Percentiles rank a stretch among this genome's conserved stretches.
Conservation (phyloP, 2,888 invertebrate genomes). For the Muschampia plurimacula region DNA sequence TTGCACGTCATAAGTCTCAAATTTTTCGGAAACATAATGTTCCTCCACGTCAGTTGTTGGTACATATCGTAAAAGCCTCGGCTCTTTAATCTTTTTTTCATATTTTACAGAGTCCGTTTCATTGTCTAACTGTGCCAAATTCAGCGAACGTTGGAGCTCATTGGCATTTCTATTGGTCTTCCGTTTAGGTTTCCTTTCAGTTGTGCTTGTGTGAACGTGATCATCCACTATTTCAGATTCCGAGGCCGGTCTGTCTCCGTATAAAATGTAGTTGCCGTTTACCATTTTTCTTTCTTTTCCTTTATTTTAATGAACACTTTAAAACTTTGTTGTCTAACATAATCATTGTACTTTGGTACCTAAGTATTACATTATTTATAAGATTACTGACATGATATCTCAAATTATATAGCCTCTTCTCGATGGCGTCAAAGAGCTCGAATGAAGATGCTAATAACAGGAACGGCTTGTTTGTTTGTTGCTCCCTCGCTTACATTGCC, state of each 20-base stretch:
- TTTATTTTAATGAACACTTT: conserved; percentile 15
- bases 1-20: conserved; percentile 76
- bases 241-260: conserved; percentile 75
- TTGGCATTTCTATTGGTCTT: conserved; percentile 69
- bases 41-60: conserved; percentile 76
- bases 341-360: conserved; percentile 17
- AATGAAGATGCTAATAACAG: conserved; percentile 57
- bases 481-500: conserved; percentile 51
- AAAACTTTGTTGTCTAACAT: conserved; percentile 6
- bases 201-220: conserved; percentile 70
- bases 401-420: conserved; percentile 14
- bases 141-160: conserved; percentile 70
- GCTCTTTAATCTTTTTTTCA: conserved; percentile 78
- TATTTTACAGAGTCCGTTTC: conserved; percentile 78
- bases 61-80: conserved; percentile 72
- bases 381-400: not conserved
- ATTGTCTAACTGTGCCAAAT: conserved; percentile 72
- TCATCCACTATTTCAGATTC: conserved; percentile 78
- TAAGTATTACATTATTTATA: not conserved
- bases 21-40: conserved; percentile 72
- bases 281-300: conserved; percentile 67
- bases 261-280: conserved; percentile 79
- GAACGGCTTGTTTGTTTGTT: conserved; percentile 77
- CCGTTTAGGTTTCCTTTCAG: conserved; percentile 68
- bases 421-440: conserved; percentile 45